Conservation (phyloP, 2,888 invertebrate genomes). For the Linhomoeus sp. region DNA sequence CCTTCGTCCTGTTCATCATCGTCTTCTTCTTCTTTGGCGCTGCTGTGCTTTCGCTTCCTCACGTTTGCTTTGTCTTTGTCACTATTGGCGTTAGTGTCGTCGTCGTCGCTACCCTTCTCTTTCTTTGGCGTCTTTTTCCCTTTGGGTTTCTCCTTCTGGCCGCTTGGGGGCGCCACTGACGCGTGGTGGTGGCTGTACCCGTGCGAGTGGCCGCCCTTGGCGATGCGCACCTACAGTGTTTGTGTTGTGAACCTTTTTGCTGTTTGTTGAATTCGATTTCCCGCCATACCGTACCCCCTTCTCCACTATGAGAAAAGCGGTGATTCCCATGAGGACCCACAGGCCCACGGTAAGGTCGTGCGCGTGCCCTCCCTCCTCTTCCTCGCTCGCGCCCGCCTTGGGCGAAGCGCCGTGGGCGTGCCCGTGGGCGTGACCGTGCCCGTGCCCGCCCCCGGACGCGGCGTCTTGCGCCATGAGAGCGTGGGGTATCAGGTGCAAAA, state of each 20-base stretch:
- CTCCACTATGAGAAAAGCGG: slow-evolving; percentile 75
- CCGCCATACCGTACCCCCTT: slow-evolving; percentile 70
- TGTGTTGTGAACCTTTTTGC: no score
- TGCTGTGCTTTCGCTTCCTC: no score
- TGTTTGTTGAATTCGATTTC: no score
- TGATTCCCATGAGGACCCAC: slow-evolving; percentile 78
- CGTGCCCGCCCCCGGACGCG: slow-evolving; percentile 14
- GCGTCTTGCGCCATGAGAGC: slow-evolving; percentile 42
- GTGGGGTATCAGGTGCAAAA: slow-evolving; percentile 93
- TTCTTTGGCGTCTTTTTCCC: not conserved
- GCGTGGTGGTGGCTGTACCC: slow-evolving; percentile 7
- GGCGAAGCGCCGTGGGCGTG: slow-evolving; percentile 40
- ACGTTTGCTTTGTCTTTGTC: no score
- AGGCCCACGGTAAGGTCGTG: slow-evolving; percentile 77
- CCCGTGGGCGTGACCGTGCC: slow-evolving; percentile 27
- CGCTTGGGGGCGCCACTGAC: no score
- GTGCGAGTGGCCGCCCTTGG: slow-evolving; percentile 39
- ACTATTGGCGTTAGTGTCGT: no score
- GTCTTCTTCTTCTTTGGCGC: no score
- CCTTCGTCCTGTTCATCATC: no score
- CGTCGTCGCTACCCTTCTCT: not conserved
- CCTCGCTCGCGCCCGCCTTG: not conserved
- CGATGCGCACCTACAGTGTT: not conserved
- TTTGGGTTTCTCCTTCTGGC: no score
- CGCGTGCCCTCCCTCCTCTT: slow-evolving; percentile 7